Percentiles rank a stretch among this genome's conserved stretches.
Conservation (phyloP, 2,113 vertebrate species). For the Meleagris gallopavo region DNA sequence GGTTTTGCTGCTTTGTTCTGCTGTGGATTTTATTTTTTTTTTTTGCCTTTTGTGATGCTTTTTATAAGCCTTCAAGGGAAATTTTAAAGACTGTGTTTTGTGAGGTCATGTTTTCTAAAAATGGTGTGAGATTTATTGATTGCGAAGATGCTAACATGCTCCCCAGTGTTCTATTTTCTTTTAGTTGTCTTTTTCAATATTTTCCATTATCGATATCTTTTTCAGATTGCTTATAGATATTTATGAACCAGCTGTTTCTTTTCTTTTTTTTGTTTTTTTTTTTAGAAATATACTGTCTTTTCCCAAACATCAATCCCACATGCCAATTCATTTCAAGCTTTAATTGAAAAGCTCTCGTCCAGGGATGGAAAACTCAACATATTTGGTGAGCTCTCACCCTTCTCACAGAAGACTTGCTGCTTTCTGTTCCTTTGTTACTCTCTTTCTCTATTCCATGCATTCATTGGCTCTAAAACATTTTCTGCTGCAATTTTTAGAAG, state of each 20-base stretch:
- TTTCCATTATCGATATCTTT: neutral
- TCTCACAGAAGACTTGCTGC: neutral
- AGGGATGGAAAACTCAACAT: rapidly evolving
- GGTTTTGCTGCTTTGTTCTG: neutral
- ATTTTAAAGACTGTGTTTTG: neutral
- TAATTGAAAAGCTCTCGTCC: constrained; percentile 12
- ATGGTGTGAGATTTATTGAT: neutral
- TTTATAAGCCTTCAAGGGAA: neutral
- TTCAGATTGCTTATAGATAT: neutral
- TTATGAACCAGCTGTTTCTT: neutral
- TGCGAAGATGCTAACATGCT: neutral
- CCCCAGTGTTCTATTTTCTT: neutral
- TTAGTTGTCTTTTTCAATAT: neutral
- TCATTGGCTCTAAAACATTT: neutral
- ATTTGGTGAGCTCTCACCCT: neutral
- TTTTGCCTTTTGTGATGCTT: neutral
- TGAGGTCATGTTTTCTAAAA: neutral
- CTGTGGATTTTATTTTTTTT: rapidly evolving
- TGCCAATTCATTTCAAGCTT: neutral
- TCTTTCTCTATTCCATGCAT: neutral
- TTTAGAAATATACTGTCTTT: neutral
- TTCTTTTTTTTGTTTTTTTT: neutral
- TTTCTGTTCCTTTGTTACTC: neutral
- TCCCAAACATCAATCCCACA: neutral
- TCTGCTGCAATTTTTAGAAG: neutral